A percentile compares a stretch with the other conserved stretches of the same genome.
Conservation (phyloP, 1,140 invertebrate species). For the Bombus superbus region DNA sequence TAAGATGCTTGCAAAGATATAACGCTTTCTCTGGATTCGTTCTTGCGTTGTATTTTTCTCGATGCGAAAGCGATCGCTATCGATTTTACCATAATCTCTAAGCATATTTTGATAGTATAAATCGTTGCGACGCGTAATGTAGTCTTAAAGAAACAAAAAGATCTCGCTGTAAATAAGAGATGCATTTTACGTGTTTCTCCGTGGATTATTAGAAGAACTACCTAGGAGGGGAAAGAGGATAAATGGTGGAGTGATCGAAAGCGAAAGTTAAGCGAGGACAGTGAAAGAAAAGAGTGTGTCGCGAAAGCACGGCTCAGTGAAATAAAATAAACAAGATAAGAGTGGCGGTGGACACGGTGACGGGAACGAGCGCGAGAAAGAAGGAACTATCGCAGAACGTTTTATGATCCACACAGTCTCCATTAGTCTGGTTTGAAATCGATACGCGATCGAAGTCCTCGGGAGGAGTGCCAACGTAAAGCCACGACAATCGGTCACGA, state of each 20-base stretch:
- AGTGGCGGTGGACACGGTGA: not conserved
- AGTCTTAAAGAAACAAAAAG: not conserved
- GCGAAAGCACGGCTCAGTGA: not conserved
- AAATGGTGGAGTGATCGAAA: not conserved
- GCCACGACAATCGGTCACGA: not conserved
- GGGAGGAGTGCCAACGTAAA: too few relatives aligned
- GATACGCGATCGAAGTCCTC: not conserved
- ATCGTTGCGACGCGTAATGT: not conserved
- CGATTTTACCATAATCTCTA: not conserved
- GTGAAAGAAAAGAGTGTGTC: not conserved
- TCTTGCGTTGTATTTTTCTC: not conserved
- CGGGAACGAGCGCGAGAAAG: not conserved
- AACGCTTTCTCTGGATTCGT: not conserved
- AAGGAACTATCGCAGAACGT: not conserved
- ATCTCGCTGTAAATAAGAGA: not conserved
- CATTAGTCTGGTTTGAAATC: not conserved
- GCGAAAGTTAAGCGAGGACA: not conserved
- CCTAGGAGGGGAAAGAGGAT: not conserved
- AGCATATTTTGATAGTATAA: too few relatives aligned
- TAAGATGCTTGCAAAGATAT: not conserved
- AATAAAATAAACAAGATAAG: slow-evolving; percentile 2
- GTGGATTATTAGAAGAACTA: not conserved
- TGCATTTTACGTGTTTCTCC: not conserved
- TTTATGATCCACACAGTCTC: not conserved
- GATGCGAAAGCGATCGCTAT: not conserved